Base-by-base conservation (phyloP, 2,113 vertebrate species). In the Tachysurus vachellii region DNA sequence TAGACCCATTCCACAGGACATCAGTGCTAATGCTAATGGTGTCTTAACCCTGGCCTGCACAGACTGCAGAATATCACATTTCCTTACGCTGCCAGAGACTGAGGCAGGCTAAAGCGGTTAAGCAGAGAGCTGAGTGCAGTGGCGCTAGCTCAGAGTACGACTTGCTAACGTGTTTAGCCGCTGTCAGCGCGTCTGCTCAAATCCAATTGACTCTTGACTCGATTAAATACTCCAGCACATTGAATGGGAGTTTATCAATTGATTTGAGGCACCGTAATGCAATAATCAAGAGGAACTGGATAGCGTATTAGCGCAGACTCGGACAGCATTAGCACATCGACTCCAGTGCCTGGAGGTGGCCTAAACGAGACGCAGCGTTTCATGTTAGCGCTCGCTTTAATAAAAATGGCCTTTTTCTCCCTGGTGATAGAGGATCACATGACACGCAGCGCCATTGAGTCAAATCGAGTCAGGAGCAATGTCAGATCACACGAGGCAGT, bases 161-260 rank as follows among this genome's bases (percentile, higher is more conserved):
- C 94, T 95, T 95, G 96, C 96, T 92, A 94, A 93, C 94, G 92
- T 86, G 94, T 92, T 96, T 97, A 97, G 83, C 96, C 93, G 92
- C 96, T 97, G 97, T 98, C 97, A 98, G 97, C 97, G 97, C 94
- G 95, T 96, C 95, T 96, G 95, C 94, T 93, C 95, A 97, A 98
- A 99, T 97, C 96, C 96, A 97, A 98, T 99, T 97, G 97, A 97
- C 96, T 97, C 96, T 47, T 98, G 97, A 98, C 97, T 99, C 97
- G 97, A 99, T 99, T 99, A 99, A 98, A 97, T 97, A 96, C 96
- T 96, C 97, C 96, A 96, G 94, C 95, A 96, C 94, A 96, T 96
- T 97, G 96, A 97, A 97, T 95, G 92, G 94, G 96, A 96, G 96
- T 98, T 98, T 98, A 97, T 98, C 97, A 98, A 98, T 97, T 99